A percentile compares a stretch with the other conserved stretches of the same genome.
phyloP scores from a whole-genome alignment of 2,888 invertebrate genomes.

The Spodoptera exigua region DNA sequence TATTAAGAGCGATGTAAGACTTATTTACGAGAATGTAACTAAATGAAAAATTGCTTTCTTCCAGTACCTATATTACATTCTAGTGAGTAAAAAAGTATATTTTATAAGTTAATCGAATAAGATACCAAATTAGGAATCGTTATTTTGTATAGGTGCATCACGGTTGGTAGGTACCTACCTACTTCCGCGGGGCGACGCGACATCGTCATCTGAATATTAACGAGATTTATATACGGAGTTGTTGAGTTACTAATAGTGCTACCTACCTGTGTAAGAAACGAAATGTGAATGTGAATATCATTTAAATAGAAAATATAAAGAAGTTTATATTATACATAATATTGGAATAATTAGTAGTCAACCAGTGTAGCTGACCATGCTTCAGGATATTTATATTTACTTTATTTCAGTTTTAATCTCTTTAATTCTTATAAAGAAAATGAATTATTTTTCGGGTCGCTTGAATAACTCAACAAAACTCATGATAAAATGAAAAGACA shows the following conservation, averaged over 20 bases:
- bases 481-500: slow-evolving; percentile 1
- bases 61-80: slow-evolving; percentile 1
- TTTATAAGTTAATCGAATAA: slow-evolving; percentile 28
- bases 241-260: slow-evolving; percentile 18
- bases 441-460: too few species aligned
- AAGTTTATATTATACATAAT: too few species aligned
- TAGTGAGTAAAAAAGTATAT: slow-evolving; percentile 21
- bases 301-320: neutral
- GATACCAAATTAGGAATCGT: slow-evolving; percentile 43
- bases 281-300: slow-evolving; percentile 7
- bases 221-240: slow-evolving; percentile 31
- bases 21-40: slow-evolving; percentile 26
- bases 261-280: slow-evolving; percentile 14
- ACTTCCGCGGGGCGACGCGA: slow-evolving; percentile 26
- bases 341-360: too few species aligned
- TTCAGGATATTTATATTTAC: neutral
- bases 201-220: slow-evolving; percentile 45
- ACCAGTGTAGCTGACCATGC: too few species aligned
- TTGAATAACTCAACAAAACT: neutral
- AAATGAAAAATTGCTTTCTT: slow-evolving; percentile 6
- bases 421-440: too few species aligned
- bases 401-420: too few species aligned
- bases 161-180: slow-evolving; percentile 17
- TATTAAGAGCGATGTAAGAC: slow-evolving; percentile 24
- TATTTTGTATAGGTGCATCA: slow-evolving; percentile 23